These are phyloP conservation scores for Mystacides longicornis DNA, from an alignment of 2,888 invertebrate species.

Conservation along the genomic window DNA sequence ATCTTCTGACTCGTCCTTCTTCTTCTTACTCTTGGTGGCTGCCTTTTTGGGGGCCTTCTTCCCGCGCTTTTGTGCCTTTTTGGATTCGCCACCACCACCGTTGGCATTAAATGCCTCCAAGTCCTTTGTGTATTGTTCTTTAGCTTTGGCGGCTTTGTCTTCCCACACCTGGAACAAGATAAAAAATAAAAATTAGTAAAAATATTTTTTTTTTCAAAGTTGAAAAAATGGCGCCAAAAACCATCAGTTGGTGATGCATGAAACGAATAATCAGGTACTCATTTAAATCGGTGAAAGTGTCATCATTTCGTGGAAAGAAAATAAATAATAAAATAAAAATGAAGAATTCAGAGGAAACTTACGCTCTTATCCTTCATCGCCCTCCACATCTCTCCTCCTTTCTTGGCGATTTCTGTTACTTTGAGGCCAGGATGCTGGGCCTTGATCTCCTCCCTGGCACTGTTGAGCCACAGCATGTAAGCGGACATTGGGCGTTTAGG, in stretches of 20 bases:
- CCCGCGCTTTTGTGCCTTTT: slow-evolving; percentile 52
- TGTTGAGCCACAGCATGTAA: slow-evolving; percentile 94
- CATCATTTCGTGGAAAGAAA: slow-evolving; percentile 15
- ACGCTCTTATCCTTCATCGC: slow-evolving; percentile 80
- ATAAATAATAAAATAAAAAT: neutral
- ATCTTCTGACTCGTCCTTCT: slow-evolving; percentile 58
- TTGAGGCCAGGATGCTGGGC: slow-evolving; percentile 83
- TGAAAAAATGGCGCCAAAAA: neutral
- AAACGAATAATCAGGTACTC: slow-evolving; percentile 18
- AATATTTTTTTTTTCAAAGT: neutral
- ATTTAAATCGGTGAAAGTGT: slow-evolving; percentile 17
- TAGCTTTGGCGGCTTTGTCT: slow-evolving; percentile 77
- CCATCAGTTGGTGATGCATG: slow-evolving; percentile 23
- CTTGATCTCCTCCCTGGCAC: slow-evolving; percentile 80
- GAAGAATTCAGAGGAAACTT: slow-evolving; percentile 38
- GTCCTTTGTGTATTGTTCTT: slow-evolving; percentile 81
- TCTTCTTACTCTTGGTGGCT: slow-evolving; percentile 47
- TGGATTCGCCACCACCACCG: slow-evolving; percentile 54
- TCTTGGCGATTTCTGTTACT: slow-evolving; percentile 89
- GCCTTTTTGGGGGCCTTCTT: slow-evolving; percentile 47
- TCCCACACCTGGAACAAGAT: slow-evolving; percentile 71
- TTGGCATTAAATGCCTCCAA: slow-evolving; percentile 85
- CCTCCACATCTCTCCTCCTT: slow-evolving; percentile 94
- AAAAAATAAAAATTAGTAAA: slow-evolving; percentile 2
- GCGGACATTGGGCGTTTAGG: slow-evolving; percentile 92